Conservation (phyloP, 2,113 vertebrate species). For the Elgaria multicarinata region DNA sequence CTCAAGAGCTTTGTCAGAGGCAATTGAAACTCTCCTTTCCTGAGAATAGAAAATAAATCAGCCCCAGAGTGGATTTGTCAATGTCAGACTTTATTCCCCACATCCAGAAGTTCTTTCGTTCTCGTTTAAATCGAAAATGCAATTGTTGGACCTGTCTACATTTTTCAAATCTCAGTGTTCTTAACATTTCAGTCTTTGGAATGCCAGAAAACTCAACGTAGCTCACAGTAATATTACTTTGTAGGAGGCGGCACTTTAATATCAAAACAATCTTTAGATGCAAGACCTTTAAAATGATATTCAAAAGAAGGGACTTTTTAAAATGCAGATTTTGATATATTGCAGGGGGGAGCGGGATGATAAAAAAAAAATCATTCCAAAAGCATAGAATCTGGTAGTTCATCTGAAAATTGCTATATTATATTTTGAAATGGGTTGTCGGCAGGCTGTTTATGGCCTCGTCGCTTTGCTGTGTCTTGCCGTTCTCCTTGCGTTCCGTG, state of each 20-base stretch:
- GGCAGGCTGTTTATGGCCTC: background rate
- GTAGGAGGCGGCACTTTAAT: background rate
- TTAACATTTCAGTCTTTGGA: background rate
- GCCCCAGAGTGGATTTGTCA: background rate
- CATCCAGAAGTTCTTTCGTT: background rate
- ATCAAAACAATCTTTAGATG: background rate
- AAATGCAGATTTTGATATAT: background rate
- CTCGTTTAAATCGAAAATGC: conserved; percentile 1
- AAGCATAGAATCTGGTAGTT: background rate
- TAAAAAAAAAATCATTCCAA: background rate
- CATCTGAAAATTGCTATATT: background rate
- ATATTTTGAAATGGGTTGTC: background rate
- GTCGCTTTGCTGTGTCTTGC: background rate
- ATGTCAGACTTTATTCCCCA: background rate
- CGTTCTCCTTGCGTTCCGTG: background rate
- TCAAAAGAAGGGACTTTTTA: background rate
- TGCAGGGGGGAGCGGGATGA: too few species aligned
- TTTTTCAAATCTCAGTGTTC: background rate
- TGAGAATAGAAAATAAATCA: background rate
- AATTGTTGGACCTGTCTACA: background rate
- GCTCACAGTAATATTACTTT: too few species aligned
- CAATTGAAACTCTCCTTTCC: background rate
- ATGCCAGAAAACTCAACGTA: background rate
- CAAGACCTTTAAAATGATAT: background rate
- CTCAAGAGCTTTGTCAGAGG: background rate